phyloP scores from a whole-genome alignment of 2,797 vertebrate species.

The Antennarius maculatus region DNA sequence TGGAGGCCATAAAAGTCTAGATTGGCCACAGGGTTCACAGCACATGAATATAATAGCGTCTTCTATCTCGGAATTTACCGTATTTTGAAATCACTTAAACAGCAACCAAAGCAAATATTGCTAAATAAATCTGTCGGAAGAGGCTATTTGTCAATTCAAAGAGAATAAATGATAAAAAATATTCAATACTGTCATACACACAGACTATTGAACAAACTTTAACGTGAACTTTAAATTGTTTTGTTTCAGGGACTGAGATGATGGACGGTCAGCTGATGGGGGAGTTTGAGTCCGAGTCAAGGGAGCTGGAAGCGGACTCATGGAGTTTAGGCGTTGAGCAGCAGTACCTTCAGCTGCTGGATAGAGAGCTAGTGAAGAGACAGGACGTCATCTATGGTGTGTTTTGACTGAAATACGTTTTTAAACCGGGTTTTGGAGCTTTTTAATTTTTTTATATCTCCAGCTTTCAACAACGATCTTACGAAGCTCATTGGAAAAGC shows the following conservation, averaged over 20 bases:
- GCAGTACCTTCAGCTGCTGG: slow-evolving; percentile 88
- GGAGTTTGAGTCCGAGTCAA: slow-evolving; percentile 91
- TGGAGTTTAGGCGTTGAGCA: slow-evolving; percentile 93
- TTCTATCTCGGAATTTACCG: too few relatives aligned
- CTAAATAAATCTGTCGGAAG: too few relatives aligned
- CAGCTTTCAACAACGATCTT: slow-evolving; percentile 6
- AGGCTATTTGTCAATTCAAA: too few relatives aligned
- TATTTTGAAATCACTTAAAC: too few relatives aligned
- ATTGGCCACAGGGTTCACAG: too few relatives aligned
- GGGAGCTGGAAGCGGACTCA: slow-evolving; percentile 93
- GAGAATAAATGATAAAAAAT: too few relatives aligned
- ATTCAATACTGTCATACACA: too few relatives aligned
- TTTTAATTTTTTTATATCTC: slow-evolving; percentile 4
- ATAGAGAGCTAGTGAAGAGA: slow-evolving; percentile 91
- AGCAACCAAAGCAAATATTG: too few relatives aligned
- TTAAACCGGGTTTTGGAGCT: neutral
- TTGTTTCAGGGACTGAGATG: slow-evolving; percentile 90
- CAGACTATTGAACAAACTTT: neutral
- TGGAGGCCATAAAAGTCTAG: too few relatives aligned
- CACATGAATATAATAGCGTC: too few relatives aligned
- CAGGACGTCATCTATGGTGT: slow-evolving; percentile 97
- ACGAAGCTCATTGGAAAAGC: neutral
- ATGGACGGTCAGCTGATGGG: slow-evolving; percentile 96
- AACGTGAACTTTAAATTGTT: neutral
- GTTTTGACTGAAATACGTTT: neutral